Evolutionary conservation across 1,140 invertebrate species (phyloP).

Genomic region (Drosophila takahashii): DNA sequence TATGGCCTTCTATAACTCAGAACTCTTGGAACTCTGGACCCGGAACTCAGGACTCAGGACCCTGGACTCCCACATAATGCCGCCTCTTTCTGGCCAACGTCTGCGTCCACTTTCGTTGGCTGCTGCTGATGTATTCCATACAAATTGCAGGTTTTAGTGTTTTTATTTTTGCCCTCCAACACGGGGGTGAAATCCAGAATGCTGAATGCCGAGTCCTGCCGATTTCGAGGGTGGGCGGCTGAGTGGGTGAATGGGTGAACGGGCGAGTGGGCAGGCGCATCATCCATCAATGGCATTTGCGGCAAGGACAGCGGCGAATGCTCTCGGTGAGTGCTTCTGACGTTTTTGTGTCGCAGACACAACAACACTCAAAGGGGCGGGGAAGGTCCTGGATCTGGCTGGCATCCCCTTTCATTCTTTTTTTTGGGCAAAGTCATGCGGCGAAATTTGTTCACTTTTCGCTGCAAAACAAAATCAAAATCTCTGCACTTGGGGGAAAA

Average conservation of each 20-base stretch:
- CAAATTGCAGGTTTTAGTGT: conserved; percentile 80
- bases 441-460: conserved; percentile 53
- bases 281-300: conserved; percentile 82
- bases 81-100: conserved; percentile 63
- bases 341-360: conserved; percentile 71
- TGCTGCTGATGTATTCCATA: conserved; percentile 78
- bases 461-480: conserved; percentile 37
- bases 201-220: background rate
- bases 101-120: conserved; percentile 31
- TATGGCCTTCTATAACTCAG: conserved; percentile 81
- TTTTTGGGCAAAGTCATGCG: conserved; percentile 5
- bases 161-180: conserved; percentile 66
- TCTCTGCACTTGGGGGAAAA: conserved; percentile 13
- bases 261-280: conserved; percentile 63
- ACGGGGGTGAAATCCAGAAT: conserved; percentile 20
- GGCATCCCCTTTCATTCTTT: conserved; percentile 16
- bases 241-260: conserved; percentile 1
- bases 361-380: conserved; percentile 20
- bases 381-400: conserved; percentile 17
- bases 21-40: conserved; percentile 10
- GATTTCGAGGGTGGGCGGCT: background rate
- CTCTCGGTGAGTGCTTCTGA: conserved; percentile 63
- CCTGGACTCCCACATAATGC: conserved; percentile 34
- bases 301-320: conserved; percentile 63
- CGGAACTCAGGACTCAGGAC: conserved; percentile 14